A percentile compares a stretch with the other conserved stretches of the same genome.
Evolutionary conservation across 2,888 invertebrate genomes (phyloP).

Genomic region (Campaea margaritaria): DNA sequence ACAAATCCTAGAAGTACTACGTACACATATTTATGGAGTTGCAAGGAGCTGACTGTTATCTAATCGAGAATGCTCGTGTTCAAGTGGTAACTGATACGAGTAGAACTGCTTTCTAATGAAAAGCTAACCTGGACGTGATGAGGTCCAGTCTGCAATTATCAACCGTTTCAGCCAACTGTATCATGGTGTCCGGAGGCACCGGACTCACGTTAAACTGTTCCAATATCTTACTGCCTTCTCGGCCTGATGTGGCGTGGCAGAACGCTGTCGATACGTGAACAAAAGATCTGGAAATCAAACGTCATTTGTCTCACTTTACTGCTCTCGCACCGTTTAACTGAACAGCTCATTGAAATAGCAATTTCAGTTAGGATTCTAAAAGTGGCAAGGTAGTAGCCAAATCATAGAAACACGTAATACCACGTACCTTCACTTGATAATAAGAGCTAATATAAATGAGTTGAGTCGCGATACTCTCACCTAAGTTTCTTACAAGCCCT

Average conservation of each 20-base stretch:
- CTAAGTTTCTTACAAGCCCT: conserved; percentile 87
- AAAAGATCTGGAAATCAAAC: conserved; percentile 10
- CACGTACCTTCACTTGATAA: too few relatives aligned
- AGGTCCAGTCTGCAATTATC: conserved; percentile 37
- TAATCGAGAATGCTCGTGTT: too few relatives aligned
- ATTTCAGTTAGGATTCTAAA: too few relatives aligned
- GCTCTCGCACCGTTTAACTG: too few relatives aligned
- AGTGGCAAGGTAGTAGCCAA: too few relatives aligned
- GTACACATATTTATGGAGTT: too few relatives aligned
- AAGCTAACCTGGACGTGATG: conserved; percentile 35
- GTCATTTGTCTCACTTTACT: too few relatives aligned
- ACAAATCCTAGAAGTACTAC: too few relatives aligned
- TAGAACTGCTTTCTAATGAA: not conserved
- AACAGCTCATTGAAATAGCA: too few relatives aligned
- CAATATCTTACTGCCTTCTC: conserved; percentile 22
- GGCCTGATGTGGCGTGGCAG: conserved; percentile 70
- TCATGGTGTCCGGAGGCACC: conserved; percentile 41
- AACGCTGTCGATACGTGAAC: conserved; percentile 56
- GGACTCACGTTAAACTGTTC: conserved; percentile 49
- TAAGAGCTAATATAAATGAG: too few relatives aligned
- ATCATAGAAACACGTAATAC: too few relatives aligned
- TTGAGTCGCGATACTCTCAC: conserved; percentile 22
- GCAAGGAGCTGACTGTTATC: too few relatives aligned
- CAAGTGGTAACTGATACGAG: not conserved
- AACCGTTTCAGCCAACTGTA: conserved; percentile 46